These are phyloP conservation scores for Drosophila lini DNA, from an alignment of 1,140 invertebrate genomes.

Conservation along the genomic window DNA sequence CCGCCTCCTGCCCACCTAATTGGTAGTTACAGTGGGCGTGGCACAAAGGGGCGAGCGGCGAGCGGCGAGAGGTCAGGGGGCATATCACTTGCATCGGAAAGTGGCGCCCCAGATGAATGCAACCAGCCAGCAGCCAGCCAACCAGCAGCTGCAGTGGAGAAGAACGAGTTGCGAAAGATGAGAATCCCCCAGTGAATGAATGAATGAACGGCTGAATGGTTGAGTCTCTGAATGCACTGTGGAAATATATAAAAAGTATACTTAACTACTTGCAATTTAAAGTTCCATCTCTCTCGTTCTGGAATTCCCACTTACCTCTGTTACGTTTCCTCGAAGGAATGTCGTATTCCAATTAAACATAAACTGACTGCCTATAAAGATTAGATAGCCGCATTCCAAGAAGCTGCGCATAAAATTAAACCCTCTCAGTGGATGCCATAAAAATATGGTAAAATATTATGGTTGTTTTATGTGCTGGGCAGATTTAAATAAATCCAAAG, in stretches of 20 bases:
- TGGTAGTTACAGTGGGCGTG: conserved; percentile 65
- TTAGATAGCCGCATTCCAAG: conserved; percentile 24
- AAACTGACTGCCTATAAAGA: conserved; percentile 20
- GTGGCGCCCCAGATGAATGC: conserved; percentile 74
- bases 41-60: background rate
- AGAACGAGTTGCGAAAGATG: conserved; percentile 39
- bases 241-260: conserved; percentile 5
- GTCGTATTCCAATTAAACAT: conserved; percentile 23
- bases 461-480: background rate
- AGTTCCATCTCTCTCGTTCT: background rate
- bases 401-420: conserved; percentile 32
- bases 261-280: background rate
- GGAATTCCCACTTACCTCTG: conserved; percentile 13
- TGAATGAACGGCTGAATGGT: conserved; percentile 59
- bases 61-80: conserved; percentile 17
- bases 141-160: conserved; percentile 32
- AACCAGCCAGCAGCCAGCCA: conserved; percentile 17
- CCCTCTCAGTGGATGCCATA: conserved; percentile 2
- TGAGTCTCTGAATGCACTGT: conserved; percentile 37
- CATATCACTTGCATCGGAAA: conserved; percentile 75
- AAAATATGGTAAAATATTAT: conserved; percentile 19
- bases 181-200: conserved; percentile 42
- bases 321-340: conserved; percentile 7
- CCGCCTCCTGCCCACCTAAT: conserved; percentile 74
- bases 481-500: conserved; percentile 1